Evolutionary conservation across 2,888 invertebrate genomes (phyloP), one percentile per base, ranked within the genome.

Genomic region (Dascillus cervinus): DNA sequence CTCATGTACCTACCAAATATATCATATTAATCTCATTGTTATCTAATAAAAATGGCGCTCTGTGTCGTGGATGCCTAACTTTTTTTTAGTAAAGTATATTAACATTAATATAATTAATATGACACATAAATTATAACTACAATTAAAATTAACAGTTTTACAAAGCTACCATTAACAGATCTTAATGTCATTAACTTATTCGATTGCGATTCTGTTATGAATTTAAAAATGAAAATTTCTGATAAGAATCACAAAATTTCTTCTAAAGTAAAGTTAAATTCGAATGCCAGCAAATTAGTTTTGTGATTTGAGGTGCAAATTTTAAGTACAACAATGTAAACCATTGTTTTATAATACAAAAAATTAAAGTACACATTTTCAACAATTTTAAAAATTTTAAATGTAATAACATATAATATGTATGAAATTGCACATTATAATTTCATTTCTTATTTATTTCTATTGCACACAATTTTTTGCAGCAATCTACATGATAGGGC

Each of bases 41-140:
- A 17, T 6, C 8, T 17, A 17, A 6, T 17, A 17, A 17, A 17
- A 17, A 17, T 17, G 17, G 17, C 17, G 17, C 4, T 17, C 8
- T 4, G 5, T 6, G 17, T 17, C 4, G 8, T 8, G 5, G 4
- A 17, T 17, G 17, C 17, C n/a, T n/a, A n/a, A n/a, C n/a, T n/a
- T n/a, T n/a, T n/a, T n/a, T n/a, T n/a, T 17, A 17, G 8, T 17
- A 17, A 17, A 17, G 17, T 17, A 17, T 8, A 17, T 6, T 17
- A 17, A 17, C 8, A 8, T 17, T 17, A 17, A 17, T 17, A 17
- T 8, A 17, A 36, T 34, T 39, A 39, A 39, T 39, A 39, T 39
- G 38, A 39, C 38, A 39, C 38, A 38, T 29, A 33, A 38, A 31
- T 31, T 38, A 36, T 28, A 39, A 29, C 15, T 32, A 37, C 32